phyloP scores from a whole-genome alignment of 2,113 vertebrate genomes.

The Paralichthys olivaceus region DNA sequence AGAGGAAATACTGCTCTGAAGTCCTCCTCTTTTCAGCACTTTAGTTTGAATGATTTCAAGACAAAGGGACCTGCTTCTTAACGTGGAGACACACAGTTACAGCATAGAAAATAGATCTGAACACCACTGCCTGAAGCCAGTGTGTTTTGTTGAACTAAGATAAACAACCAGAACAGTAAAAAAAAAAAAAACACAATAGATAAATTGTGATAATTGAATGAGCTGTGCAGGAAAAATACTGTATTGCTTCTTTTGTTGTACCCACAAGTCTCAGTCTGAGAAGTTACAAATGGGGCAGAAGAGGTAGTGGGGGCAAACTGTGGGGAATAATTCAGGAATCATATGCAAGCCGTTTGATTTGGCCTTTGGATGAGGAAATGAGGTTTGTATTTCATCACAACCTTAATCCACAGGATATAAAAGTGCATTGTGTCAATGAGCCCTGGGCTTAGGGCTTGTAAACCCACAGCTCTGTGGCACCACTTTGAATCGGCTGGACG shows the following conservation, averaged over 20 bases:
- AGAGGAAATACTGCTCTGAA: too few relatives aligned
- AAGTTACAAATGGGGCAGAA: neutral
- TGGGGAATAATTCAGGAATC: neutral
- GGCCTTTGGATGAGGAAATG: constrained; percentile 40
- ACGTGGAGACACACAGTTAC: neutral
- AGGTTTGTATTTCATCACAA: constrained; percentile 61
- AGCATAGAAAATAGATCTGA: neutral
- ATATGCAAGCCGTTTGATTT: constrained; percentile 45
- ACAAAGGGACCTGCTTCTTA: neutral
- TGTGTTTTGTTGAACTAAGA: neutral
- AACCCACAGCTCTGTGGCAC: constrained; percentile 25
- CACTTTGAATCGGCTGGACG: neutral
- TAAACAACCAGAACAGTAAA: neutral
- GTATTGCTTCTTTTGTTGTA: neutral
- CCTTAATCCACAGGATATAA: constrained; percentile 55
- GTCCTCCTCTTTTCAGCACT: too few relatives aligned
- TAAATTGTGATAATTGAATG: neutral
- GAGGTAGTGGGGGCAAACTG: neutral
- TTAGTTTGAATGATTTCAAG: neutral
- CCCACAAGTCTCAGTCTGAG: neutral
- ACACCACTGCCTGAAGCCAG: neutral
- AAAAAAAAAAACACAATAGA: constrained; percentile 9
- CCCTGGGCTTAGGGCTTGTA: constrained; percentile 50
- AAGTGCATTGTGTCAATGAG: constrained; percentile 65
- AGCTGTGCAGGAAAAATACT: neutral